Conservation (phyloP, 2,113 vertebrate genomes). For the Lepus americanus region DNA sequence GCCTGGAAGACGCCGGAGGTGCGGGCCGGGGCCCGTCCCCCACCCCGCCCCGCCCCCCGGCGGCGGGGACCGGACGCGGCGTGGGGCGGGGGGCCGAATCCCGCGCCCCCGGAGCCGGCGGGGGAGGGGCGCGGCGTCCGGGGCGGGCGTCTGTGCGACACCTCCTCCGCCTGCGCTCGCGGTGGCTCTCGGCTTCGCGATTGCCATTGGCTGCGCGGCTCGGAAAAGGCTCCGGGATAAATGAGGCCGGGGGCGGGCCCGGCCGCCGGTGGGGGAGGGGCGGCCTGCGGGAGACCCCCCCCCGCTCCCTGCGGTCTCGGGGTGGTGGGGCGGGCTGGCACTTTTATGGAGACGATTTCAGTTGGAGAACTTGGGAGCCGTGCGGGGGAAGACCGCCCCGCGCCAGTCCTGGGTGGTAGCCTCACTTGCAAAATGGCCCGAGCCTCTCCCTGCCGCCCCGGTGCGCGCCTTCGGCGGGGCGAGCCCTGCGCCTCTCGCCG, state of each 20-base stretch:
- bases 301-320: conserved; percentile 67
- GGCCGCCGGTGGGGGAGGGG: conserved; percentile 73
- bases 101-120: not conserved
- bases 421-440: conserved; percentile 76
- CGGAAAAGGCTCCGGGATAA: conserved; percentile 78
- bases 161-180: conserved; percentile 79
- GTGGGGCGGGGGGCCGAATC: not conserved
- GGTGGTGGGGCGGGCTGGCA: conserved; percentile 45
- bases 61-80: not conserved
- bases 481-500: conserved; percentile 88
- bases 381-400: conserved; percentile 65
- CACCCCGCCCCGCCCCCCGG: not conserved
- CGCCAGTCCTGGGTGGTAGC: conserved; percentile 69
- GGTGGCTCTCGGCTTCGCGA: conserved; percentile 77
- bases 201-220: conserved; percentile 81
- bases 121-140: conserved; percentile 75
- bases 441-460: conserved; percentile 62
- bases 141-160: conserved; percentile 81
- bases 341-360: conserved; percentile 73
- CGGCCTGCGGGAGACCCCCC: conserved; percentile 74
- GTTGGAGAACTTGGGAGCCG: conserved; percentile 68
- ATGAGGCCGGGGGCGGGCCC: conserved; percentile 76
- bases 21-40: not conserved
- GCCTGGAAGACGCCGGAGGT: conserved; percentile 44
- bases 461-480: conserved; percentile 74